Base-by-base conservation (phyloP, 2,888 invertebrate species). In the Nymphalis polychloros region DNA sequence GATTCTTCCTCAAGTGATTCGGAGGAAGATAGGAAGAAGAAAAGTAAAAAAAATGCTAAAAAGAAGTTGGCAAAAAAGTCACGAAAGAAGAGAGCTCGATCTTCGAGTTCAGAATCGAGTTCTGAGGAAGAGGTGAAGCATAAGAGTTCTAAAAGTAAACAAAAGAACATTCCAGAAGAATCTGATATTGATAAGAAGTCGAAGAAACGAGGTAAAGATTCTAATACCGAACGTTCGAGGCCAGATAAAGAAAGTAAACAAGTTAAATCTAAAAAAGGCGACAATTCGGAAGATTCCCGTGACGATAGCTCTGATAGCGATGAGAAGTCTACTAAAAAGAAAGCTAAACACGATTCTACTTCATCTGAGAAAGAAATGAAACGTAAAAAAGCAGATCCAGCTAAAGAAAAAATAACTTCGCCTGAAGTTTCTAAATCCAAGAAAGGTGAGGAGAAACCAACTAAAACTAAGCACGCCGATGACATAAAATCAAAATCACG, bases 401-500 rank as follows among this genome's bases (percentile, higher is more conserved):
- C 79, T 1, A 92, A 92, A 80, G 88, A 81, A 72, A 89, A 82
- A 83, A 88, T 73, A 70, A 81, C 78, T 74, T 93, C 85, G 70
- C 88, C 85, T 74, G 93, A 88, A 78, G 85, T 70, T 74, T 78
- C 73, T 75, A 93, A 88, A 84, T 83, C 78, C 23, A 81, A 77
- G 79, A 86, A 89, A 68, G 78, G 75, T 13, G 90, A 91, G 27
- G 94, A 94, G 17, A 90, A 87, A 76, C 80, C 85, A 10, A 73
- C 84, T 1, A 94, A 94, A 83, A 75, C 87, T 13, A 94, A 93
- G 76, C 87, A 94, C 53, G 88, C 90, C 13, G 89, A 95, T 71
- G 93, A 94, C 80, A 75, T 79, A 79, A 89, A 93, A 87, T 68
- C 82, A 2, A 94, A 94, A 66, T 92, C 94, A 66, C 93, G 94